A percentile compares a stretch with the other conserved stretches of the same genome.
phyloP scores from a whole-genome alignment of 2,888 invertebrate species.

The Aporophyla lueneburgensis region DNA sequence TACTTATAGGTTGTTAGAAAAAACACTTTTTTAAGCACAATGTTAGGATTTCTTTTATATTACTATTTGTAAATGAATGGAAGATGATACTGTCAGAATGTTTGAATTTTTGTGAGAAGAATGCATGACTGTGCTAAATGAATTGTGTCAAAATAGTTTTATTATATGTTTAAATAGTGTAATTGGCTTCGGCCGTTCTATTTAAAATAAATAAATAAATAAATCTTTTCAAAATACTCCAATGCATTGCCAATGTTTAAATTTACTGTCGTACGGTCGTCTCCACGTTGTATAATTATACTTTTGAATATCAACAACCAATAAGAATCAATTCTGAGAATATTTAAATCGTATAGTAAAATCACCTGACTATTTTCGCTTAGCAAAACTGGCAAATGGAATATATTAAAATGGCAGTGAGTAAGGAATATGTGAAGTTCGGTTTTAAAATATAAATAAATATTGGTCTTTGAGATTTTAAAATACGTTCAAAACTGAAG shows the following conservation, averaged over 20 bases:
- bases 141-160: no score
- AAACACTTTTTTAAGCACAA: not conserved
- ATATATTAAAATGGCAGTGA: conserved; percentile 55
- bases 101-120: no score
- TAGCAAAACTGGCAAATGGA: not conserved
- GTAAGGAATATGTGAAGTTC: conserved; percentile 20
- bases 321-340: not conserved
- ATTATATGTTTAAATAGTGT: no score
- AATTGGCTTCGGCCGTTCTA: no score
- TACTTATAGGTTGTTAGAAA: not conserved
- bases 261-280: not conserved
- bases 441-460: conserved; percentile 38
- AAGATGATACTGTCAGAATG: no score
- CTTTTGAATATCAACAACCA: not conserved
- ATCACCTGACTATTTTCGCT: conserved; percentile 14
- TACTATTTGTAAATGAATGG: no score
- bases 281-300: not conserved
- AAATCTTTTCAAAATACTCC: not conserved
- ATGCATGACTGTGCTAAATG: no score
- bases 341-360: not conserved
- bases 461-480: conserved; percentile 8
- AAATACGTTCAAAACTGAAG: not conserved
- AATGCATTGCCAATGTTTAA: not conserved
- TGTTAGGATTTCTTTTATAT: not conserved
- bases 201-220: no score